These are phyloP conservation scores for Galerucella calmariensis DNA, from an alignment of 2,888 invertebrate species.

Conservation along the genomic window DNA sequence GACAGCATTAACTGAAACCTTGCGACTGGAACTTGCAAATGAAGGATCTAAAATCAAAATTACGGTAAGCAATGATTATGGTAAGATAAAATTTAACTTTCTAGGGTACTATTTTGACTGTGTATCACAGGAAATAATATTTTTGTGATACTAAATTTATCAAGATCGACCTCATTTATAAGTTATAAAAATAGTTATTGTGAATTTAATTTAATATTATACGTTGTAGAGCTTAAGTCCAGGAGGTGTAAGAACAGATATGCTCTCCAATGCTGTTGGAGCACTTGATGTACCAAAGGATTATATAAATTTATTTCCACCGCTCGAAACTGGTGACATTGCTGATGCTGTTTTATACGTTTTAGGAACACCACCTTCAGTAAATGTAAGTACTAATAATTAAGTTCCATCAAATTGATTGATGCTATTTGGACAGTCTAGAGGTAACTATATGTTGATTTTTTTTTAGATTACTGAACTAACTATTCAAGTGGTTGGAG, in stretches of 20 bases:
- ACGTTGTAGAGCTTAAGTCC: background rate
- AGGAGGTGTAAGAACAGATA: background rate
- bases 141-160: background rate
- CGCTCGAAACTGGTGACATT: background rate
- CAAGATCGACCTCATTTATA: too few relatives aligned
- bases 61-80: too few relatives aligned
- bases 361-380: background rate
- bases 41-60: too few relatives aligned
- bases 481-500: too few relatives aligned
- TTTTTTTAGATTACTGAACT: too few relatives aligned
- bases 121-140: too few relatives aligned
- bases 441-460: too few relatives aligned
- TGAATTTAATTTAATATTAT: background rate
- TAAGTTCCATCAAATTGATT: too few relatives aligned
- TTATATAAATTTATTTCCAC: background rate
- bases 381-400: background rate
- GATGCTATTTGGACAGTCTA: too few relatives aligned
- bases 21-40: slow-evolving; percentile 4
- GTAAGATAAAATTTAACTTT: too few relatives aligned
- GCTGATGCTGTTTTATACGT: background rate
- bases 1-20: slow-evolving; percentile 44
- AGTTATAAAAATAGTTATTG: background rate
- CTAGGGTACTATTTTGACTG: too few relatives aligned
- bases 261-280: background rate
- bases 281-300: background rate